Evolutionary conservation across 1,140 invertebrate species (phyloP), one percentile per base, ranked within the genome.

Genomic region (Penaeus chinensis): DNA sequence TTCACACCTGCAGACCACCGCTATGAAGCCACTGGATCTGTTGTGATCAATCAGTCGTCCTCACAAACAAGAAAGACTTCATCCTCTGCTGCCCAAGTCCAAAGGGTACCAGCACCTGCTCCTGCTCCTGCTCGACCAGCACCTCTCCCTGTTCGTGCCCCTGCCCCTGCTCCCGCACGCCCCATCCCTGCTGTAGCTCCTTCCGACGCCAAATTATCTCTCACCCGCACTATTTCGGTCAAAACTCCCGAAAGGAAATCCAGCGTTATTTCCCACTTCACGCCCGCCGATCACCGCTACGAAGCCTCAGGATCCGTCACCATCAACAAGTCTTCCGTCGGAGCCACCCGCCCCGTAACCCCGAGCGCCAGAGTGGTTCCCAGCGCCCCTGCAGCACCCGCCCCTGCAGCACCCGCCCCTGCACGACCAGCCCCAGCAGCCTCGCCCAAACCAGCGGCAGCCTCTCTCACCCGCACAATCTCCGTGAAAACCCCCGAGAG

Each of bases 21-120:
- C 22, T 89, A 89, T 61, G 89, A 89, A 37, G 89, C 89, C 24
- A 87, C 85, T 20, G 89, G 89, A 42, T 82, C 85, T 32, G 89
- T 89, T 27, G 71, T 79, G 19, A 89, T 89, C 61, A 62, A 54
- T 10, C 87, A 76, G 71, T 60, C 71, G 18, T 76, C 74, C 19
- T 83, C 82, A 37, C 19, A 60, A 32, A 20, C 69, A n/a, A 24
- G 60, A 47, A 32, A 47, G 61, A 32, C 22, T 16, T 24, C 42
- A 8, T 32, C 37, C 32, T 24, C 81, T 11, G 69, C 79, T 82
- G 84, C 76, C 19, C 84, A 61, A 79, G 47, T 74, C 18, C 71
- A 54, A n/a, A 22, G 8, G 24, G 60, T 77, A 47, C 19, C 42
- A 80, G 16, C 32, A 7, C 42, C 79, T 32, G 20, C 37, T 27